Evolutionary conservation across 1,140 invertebrate genomes (phyloP).

Genomic region (Bombus sibiricus): DNA sequence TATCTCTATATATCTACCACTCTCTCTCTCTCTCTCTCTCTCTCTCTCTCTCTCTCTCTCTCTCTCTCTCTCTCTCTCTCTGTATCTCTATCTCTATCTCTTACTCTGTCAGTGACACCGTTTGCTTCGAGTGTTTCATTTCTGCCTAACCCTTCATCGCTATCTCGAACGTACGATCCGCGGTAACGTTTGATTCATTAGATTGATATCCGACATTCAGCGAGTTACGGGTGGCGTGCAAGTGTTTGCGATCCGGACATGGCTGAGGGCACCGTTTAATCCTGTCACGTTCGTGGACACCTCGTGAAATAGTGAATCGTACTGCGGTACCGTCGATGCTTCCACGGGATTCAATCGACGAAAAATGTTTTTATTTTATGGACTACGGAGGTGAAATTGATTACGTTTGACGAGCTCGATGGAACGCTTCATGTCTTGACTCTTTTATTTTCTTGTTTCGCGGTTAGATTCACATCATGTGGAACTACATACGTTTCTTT

Average conservation of each 20-base stretch:
- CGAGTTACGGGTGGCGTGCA: not conserved
- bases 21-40: not conserved
- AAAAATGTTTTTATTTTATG: slow-evolving; percentile 19
- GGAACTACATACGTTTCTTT: not conserved
- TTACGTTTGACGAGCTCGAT: slow-evolving; percentile 12
- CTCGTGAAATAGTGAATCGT: not conserved
- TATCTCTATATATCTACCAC: too few relatives aligned
- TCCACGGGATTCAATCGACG: not conserved
- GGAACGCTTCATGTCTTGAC: not conserved
- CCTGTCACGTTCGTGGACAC: slow-evolving; percentile 1
- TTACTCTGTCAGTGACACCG: too few relatives aligned
- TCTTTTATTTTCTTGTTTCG: not conserved
- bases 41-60: not conserved
- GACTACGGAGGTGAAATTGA: not conserved
- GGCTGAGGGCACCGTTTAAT: slow-evolving; percentile 9
- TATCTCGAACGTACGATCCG: not conserved
- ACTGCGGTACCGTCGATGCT: not conserved
- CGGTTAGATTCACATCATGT: not conserved
- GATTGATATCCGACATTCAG: slow-evolving; percentile 28
- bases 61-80: not conserved
- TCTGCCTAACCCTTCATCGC: not conserved
- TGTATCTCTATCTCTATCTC: too few relatives aligned
- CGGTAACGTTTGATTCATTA: slow-evolving; percentile 37
- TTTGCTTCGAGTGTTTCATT: too few relatives aligned
- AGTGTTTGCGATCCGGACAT: slow-evolving; percentile 15